phyloP scores from a whole-genome alignment of 2,113 vertebrate genomes.

The Chloropsis cyanopogon region DNA sequence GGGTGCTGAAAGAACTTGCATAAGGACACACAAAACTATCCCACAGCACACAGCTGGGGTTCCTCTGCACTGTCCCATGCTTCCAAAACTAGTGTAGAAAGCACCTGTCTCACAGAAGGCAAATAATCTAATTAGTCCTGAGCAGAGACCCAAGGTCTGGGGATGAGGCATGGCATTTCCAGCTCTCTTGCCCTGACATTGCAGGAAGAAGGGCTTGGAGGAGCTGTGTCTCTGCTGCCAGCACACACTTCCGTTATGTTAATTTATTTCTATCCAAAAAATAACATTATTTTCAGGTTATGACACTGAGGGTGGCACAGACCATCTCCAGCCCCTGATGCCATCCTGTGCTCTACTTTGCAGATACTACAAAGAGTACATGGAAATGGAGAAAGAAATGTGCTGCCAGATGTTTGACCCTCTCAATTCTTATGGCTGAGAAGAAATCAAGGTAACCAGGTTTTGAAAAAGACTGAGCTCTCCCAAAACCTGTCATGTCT shows the following conservation, averaged over 20 bases:
- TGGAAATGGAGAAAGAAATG: slow-evolving; percentile 67
- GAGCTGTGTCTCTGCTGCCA: background rate
- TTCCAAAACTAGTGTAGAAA: background rate
- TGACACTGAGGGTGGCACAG: background rate
- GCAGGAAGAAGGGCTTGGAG: background rate
- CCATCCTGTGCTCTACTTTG: background rate
- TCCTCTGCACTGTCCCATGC: background rate
- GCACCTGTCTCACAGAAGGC: background rate
- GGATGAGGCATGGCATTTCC: background rate
- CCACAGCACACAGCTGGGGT: background rate
- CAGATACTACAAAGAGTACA: slow-evolving; percentile 67
- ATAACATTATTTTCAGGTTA: background rate
- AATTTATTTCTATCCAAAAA: background rate
- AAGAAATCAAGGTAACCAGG: slow-evolving; percentile 54
- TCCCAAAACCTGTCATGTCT: background rate
- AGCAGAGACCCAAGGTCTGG: background rate
- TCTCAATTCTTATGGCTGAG: background rate
- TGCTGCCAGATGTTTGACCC: slow-evolving; percentile 72
- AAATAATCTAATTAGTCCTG: background rate
- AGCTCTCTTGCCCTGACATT: background rate
- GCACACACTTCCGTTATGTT: background rate
- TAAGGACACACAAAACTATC: background rate
- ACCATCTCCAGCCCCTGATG: background rate
- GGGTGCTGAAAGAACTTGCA: background rate
- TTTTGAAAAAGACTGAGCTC: background rate